Base-by-base conservation (phyloP, 1,140 invertebrate species). In the Sarcophaga peregrina region DNA sequence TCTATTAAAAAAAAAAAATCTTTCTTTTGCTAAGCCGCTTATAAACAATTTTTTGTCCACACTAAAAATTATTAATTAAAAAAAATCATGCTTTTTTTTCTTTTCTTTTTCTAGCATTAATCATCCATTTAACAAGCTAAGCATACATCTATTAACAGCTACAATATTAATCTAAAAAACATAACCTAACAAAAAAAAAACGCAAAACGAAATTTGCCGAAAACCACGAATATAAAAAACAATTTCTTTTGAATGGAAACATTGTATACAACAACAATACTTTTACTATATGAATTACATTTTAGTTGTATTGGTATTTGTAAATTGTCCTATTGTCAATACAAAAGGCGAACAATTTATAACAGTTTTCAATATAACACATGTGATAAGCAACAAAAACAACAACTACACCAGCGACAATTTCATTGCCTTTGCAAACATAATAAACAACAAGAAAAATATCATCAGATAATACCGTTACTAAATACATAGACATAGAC, bases 191-290 rank as follows among this genome's bases (percentile, higher is more conserved):
- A 62, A 8, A 62, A 62, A 68, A 62, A 62, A 1, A 62, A 62
- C 54, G n/a, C 6, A 68, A 9, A 62, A n/a, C 3, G 17, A 62
- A 68, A 68, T 20, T 68, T 68, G n/a, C n/a, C 20, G 7, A 20
- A 68, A 25, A 58, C 0, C 13, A n/a, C n/a, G 13, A 68, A 68
- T 25, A 68, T 4, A 37, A 37, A 37, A 37, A 37, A 37, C 25
- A 37, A 37, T 37, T 68, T 20, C n/a, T 68, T 68, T 68, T 68
- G 62, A 68, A 68, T 68, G 62, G 62, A 68, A 68, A 68, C 62
- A 68, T 68, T 68, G 62, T 9, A 68, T 68, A 9, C 17, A 9
- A 68, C 17, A 9, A 68, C 13, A 58, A 3, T 68, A 68, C 62
- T 20, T 20, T 25, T 68, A 68, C 62, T 68, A 68, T 68, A 68